Evolutionary conservation across 2,797 vertebrate genomes (phyloP), one percentile per base, ranked within the genome.

Genomic region (Poecile montanus): DNA sequence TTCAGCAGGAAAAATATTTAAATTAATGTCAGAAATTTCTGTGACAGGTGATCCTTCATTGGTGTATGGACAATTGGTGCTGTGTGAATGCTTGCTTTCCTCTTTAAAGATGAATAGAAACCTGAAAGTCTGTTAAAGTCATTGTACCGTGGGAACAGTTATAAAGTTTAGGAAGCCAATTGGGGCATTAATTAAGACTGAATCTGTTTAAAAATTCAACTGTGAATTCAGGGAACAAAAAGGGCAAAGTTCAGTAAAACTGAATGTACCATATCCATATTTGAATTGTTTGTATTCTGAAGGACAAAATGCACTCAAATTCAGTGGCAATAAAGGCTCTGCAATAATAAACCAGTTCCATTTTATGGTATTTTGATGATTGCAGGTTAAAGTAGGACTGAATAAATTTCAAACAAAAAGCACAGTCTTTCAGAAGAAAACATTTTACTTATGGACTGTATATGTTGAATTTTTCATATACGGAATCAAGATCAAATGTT

Each of bases 51-150:
- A 72, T 78, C 73, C 36, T 70, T 88, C 58, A 22, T 7, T 91
- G 94, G 90, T 97, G 91, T 97, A 90, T 87, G 93, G 98, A 98
- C 98, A 98, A 97, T 98, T 98, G 96, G 30, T 88, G 80, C 80
- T 94, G 42, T 74, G 72, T 30, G 75, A 90, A 83, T 3, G 7
- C 40, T 94, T 80, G 80, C 66, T 96, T 90, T 95, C 82, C 90
- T 94, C 65, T 87, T 56, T 66, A 86, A 83, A 88, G 89, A 50
- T 58, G 56, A 92, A 86, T 11, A 34, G 91, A 88, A 91, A 91
- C 71, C 53, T 25, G 67, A 23, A 68, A 48, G 48, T 91, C 87
- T 91, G 9, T 65, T 87, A 67, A 67, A 11, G 9, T 82, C 53
- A 21, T 32, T 73, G 51, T 51, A 63, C 81, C 85, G 67, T 45